Conservation (phyloP, 1,140 invertebrate species). For the Drosophila kepulauana region DNA sequence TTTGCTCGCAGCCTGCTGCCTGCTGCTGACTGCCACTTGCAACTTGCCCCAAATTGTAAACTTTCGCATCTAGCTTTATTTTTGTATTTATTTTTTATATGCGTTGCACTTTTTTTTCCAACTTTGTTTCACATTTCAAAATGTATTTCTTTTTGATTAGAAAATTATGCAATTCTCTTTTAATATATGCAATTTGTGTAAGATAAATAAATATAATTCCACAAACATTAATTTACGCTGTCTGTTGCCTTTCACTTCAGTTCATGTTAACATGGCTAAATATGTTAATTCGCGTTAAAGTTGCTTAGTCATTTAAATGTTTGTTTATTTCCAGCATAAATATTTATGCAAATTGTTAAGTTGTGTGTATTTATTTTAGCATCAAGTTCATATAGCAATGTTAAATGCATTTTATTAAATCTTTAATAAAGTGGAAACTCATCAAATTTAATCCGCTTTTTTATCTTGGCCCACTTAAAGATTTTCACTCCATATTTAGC, state of each 20-base stretch:
- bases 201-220: neutral
- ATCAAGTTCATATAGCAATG: neutral
- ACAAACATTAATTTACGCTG: neutral
- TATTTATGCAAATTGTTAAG: neutral
- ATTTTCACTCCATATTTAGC: neutral
- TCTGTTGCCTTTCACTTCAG: constrained; percentile 2
- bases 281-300: neutral
- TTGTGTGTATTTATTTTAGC: neutral
- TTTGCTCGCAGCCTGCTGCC: constrained; percentile 19
- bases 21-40: constrained; percentile 44
- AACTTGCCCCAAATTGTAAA: constrained; percentile 43
- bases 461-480: neutral
- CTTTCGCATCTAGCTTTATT: constrained; percentile 24
- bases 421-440: neutral
- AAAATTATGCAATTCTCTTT: constrained; percentile 1
- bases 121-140: neutral
- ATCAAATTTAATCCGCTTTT: neutral
- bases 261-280: neutral
- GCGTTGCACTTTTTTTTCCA: neutral
- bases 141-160: constrained; percentile 1
- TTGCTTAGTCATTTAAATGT: neutral
- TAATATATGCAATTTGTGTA: neutral
- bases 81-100: constrained; percentile 23
- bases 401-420: neutral
- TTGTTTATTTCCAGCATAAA: constrained; percentile 3